Conservation (phyloP, 2,888 invertebrate species). For the Drymonia ruficornis region DNA sequence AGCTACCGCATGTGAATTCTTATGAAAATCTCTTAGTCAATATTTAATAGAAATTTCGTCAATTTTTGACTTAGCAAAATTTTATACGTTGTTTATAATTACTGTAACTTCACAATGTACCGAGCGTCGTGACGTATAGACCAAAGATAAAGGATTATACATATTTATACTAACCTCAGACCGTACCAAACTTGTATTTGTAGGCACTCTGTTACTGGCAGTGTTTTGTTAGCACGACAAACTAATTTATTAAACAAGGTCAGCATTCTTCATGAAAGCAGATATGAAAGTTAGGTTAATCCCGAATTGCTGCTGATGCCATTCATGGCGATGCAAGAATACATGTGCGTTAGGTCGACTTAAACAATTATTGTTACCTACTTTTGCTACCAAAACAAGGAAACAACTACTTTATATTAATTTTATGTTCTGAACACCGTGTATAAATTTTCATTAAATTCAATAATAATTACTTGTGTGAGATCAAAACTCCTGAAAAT, state of each 20-base stretch:
- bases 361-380: slow-evolving; percentile 46
- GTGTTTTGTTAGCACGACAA: slow-evolving; percentile 31
- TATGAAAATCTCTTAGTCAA: slow-evolving; percentile 84
- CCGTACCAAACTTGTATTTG: slow-evolving; percentile 80
- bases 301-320: slow-evolving; percentile 38
- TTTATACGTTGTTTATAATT: slow-evolving; percentile 83
- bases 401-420: slow-evolving; percentile 27
- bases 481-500: slow-evolving; percentile 43
- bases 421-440: slow-evolving; percentile 29
- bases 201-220: slow-evolving; percentile 63
- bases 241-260: slow-evolving; percentile 23
- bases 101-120: slow-evolving; percentile 74
- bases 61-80: slow-evolving; percentile 85
- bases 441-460: slow-evolving; percentile 27
- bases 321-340: slow-evolving; percentile 29
- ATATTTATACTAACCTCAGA: slow-evolving; percentile 81
- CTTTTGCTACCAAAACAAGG: slow-evolving; percentile 31
- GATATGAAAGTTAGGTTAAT: slow-evolving; percentile 31
- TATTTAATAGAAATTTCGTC: slow-evolving; percentile 81
- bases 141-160: slow-evolving; percentile 82
- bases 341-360: slow-evolving; percentile 37
- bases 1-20: slow-evolving; percentile 80
- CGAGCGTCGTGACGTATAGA: slow-evolving; percentile 77
- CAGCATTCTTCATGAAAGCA: slow-evolving; percentile 22
- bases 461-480: slow-evolving; percentile 33